Conservation (phyloP, 1,140 invertebrate species). For the Pseudomyrmex concolor region DNA sequence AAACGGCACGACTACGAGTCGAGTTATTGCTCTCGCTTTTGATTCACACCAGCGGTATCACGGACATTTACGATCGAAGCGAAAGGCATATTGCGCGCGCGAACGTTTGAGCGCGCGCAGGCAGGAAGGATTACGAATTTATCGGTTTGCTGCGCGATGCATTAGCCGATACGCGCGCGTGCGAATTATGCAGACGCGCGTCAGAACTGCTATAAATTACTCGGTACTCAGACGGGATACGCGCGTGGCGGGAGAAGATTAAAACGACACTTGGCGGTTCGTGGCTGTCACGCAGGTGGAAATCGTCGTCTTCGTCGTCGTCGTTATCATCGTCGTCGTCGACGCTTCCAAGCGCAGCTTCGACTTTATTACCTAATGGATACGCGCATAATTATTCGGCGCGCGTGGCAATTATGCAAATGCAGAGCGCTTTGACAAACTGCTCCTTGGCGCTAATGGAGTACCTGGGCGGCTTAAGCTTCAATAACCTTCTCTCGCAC, state of each 20-base stretch:
- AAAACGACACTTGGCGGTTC: constrained; percentile 35
- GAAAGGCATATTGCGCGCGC: background rate
- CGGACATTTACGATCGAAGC: background rate
- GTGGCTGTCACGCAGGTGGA: constrained; percentile 14
- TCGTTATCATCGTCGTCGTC: constrained; percentile 21
- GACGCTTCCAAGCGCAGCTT: background rate
- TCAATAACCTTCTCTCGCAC: constrained; percentile 33
- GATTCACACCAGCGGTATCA: background rate
- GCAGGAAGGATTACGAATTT: constrained; percentile 34
- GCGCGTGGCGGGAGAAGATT: background rate
- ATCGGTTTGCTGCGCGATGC: constrained; percentile 10
- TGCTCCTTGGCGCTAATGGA: constrained; percentile 56
- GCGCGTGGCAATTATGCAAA: constrained; percentile 58
- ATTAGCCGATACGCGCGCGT: constrained; percentile 2
- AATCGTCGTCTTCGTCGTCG: constrained; percentile 14
- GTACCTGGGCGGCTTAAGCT: constrained; percentile 57
- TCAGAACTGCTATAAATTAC: constrained; percentile 30
- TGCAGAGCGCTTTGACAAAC: constrained; percentile 56
- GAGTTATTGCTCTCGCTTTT: constrained; percentile 28
- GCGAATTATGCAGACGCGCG: constrained; percentile 26
- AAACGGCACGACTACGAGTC: constrained; percentile 8
- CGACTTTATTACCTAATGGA: constrained; percentile 60
- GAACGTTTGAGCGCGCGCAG: background rate
- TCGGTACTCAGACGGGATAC: background rate
- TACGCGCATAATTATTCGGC: constrained; percentile 60